Conservation (phyloP, 2,797 vertebrate genomes). For the Poecilia velifera region DNA sequence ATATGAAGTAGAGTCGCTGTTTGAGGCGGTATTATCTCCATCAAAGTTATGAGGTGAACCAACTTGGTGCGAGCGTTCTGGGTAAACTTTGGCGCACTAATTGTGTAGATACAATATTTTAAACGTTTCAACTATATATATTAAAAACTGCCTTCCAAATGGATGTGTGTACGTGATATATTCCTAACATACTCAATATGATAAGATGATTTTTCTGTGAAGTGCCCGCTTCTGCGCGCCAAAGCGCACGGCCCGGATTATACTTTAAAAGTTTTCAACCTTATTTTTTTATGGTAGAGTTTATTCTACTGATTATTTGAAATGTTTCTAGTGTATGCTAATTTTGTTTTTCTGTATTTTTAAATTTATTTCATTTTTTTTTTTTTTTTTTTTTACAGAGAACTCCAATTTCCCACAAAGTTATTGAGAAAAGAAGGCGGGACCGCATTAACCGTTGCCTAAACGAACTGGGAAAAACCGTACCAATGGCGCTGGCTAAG, state of each 20-base stretch:
- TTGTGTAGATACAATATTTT: not conserved
- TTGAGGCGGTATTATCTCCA: conserved; percentile 14
- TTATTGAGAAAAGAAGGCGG: conserved; percentile 93
- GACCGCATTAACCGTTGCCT: conserved; percentile 95
- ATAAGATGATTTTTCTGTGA: not conserved
- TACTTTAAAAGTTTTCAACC: not conserved
- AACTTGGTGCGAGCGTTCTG: conserved; percentile 20
- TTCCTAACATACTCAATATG: not conserved
- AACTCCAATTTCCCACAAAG: conserved; percentile 95
- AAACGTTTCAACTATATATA: not conserved
- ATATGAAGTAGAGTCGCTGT: conserved; percentile 8
- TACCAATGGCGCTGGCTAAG: conserved; percentile 95
- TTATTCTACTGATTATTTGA: not conserved
- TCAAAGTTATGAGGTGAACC: not conserved
- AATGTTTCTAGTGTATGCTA: not conserved
- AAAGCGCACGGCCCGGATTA: conserved; percentile 24
- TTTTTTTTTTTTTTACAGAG: conserved; percentile 78
- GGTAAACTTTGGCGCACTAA: conserved; percentile 15
- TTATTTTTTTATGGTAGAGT: not conserved
- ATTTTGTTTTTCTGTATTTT: conserved; percentile 3
- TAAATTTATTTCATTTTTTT: conserved; percentile 19
- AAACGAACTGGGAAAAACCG: conserved; percentile 92
- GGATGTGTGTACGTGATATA: fast-evolving
- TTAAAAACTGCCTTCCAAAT: not conserved
- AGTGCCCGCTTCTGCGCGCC: conserved; percentile 50